Base-by-base conservation (phyloP, 2,797 vertebrate genomes). In the Gobionotothen gibberifrons region DNA sequence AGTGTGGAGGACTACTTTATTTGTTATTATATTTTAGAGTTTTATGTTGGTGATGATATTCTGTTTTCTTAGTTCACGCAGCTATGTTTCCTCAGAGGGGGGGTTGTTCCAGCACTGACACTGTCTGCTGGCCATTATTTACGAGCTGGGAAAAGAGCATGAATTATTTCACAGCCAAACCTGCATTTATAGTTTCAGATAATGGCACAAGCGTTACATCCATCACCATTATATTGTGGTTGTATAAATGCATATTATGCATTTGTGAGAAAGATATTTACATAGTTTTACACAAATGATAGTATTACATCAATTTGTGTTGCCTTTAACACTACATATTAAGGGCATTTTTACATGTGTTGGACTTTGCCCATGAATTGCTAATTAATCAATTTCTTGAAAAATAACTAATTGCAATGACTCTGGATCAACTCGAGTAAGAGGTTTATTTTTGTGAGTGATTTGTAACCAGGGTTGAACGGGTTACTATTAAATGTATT, bases 121-220 rank as follows among this genome's bases (percentile, higher is more conserved):
- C 21, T 3, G 39, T 8, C 4, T 4, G n/a, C 36, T 7, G 26
- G 48, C 16, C 43, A 58, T 71, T 71, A 80, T 75, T 67, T 57
- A 66, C 21, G 13, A 76, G 72, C 15, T 42, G 22, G 53, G 52
- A 43, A 72, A 42, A 15, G 12, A 51, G 49, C 16, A 32, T 65
- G n/a, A 64, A 65, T 59, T 55, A 59, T 72, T 61, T 29, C 29
- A 21, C 19, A 57, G 40, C 17, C 40, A 44, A 54, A 17, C 49
- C 22, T 44, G 26, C 17, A 43, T 39, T 32, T 55, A 10, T 26
- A 39, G 26, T n/a, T 15, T 21, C 26, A 22, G 7, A 26, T 29
- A 29, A 29, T 29, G 29, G 29, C 29, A 29, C 29, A 29, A 29
- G 29, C 5, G 29, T 29, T 29, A 29, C 29, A 29, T 29, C 29